phyloP scores from a whole-genome alignment of 2,888 invertebrate species.

The Trissoscelio sp. region DNA sequence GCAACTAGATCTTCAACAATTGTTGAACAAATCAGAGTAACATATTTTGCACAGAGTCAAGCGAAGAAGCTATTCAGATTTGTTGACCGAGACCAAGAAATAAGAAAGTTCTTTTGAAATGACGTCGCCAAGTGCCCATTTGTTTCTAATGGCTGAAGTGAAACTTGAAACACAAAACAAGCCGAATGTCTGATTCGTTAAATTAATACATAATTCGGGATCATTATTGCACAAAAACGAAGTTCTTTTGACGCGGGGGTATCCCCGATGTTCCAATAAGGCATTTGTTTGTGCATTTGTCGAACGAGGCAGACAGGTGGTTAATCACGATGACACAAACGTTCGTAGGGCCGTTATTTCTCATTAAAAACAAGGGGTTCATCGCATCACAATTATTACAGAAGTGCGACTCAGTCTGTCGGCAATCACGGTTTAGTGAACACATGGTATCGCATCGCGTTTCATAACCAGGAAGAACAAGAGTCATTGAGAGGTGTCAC shows the following conservation, averaged over 20 bases:
- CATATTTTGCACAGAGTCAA: not conserved
- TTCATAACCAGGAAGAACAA: conserved; percentile 70
- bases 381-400: conserved; percentile 81
- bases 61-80: conserved; percentile 16
- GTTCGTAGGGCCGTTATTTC: conserved; percentile 79
- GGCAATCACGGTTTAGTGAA: conserved; percentile 68
- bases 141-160: conserved; percentile 47
- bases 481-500: conserved; percentile 83
- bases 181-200: conserved; percentile 39
- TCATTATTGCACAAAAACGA: conserved; percentile 49
- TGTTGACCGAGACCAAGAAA: conserved; percentile 47
- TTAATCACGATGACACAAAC: conserved; percentile 67
- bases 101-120: conserved; percentile 30
- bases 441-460: conserved; percentile 66
- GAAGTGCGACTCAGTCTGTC: conserved; percentile 75
- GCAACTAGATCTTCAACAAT: conserved; percentile 9
- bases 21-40: conserved; percentile 10
- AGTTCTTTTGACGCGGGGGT: conserved; percentile 37
- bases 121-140: conserved; percentile 45
- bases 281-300: conserved; percentile 63
- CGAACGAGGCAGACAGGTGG: conserved; percentile 61
- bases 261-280: conserved; percentile 58
- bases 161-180: conserved; percentile 33
- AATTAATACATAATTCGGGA: conserved; percentile 49
- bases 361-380: conserved; percentile 83